Evolutionary conservation across 2,113 vertebrate genomes (phyloP).

Genomic region (Thalassoma bifasciatum): DNA sequence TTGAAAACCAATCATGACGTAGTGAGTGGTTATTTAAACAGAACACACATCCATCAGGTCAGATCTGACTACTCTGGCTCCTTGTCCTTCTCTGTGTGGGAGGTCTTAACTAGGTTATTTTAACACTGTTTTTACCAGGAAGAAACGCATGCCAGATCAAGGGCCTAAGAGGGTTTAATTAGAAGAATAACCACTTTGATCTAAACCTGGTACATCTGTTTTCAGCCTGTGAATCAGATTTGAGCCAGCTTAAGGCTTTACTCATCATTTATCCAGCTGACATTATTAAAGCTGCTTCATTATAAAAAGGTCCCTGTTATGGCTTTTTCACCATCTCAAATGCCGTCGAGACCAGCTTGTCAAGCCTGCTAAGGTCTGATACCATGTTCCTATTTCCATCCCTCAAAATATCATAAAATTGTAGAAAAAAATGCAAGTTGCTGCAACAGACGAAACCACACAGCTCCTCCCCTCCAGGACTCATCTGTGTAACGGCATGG

Average conservation of each 20-base stretch:
- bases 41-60: background rate
- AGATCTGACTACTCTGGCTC: background rate
- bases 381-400: slow-evolving; percentile 27
- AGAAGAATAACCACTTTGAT: slow-evolving; percentile 4
- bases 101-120: slow-evolving; percentile 9
- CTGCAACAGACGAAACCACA: slow-evolving; percentile 39
- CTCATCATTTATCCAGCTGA: slow-evolving; percentile 33
- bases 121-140: background rate
- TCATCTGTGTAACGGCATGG: slow-evolving; percentile 35
- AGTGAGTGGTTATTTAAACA: background rate
- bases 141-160: background rate
- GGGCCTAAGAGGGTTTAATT: slow-evolving; percentile 21
- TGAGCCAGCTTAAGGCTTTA: slow-evolving; percentile 29
- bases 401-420: slow-evolving; percentile 29
- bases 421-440: slow-evolving; percentile 27
- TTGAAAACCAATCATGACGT: slow-evolving; percentile 6
- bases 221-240: slow-evolving; percentile 43
- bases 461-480: slow-evolving; percentile 11
- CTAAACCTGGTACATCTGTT: slow-evolving; percentile 50
- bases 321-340: slow-evolving; percentile 14
- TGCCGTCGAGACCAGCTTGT: slow-evolving; percentile 24
- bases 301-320: background rate
- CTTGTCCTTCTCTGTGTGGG: slow-evolving; percentile 2
- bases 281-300: slow-evolving; percentile 36
- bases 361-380: slow-evolving; percentile 34